These are phyloP conservation scores for Sipha maydis DNA, from an alignment of 2,888 invertebrate genomes.

Conservation along the genomic window DNA sequence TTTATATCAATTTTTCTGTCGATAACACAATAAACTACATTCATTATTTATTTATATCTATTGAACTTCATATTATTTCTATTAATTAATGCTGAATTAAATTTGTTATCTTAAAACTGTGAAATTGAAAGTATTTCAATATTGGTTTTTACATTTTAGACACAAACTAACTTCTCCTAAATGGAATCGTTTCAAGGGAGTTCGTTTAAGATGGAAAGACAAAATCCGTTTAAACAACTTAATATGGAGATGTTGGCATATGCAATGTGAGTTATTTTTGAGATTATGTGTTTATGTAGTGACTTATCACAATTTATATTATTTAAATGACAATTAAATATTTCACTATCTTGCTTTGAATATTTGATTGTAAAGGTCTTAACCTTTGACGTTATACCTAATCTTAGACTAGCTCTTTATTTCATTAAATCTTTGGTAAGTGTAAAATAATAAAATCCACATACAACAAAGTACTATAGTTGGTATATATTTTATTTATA, in stretches of 20 bases:
- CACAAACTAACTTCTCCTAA: slow-evolving; percentile 99
- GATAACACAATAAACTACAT: slow-evolving; percentile 22
- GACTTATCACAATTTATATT: slow-evolving; percentile 50
- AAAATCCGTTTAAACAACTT: slow-evolving; percentile 99
- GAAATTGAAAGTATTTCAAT: slow-evolving; percentile 27
- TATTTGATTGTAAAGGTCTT: slow-evolving; percentile 58
- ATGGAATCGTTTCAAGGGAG: slow-evolving; percentile 99
- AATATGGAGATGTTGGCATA: slow-evolving; percentile 99
- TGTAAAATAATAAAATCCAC: slow-evolving; percentile 39
- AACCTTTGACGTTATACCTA: slow-evolving; percentile 57
- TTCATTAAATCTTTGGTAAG: slow-evolving; percentile 41
- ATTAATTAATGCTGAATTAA: slow-evolving; percentile 36
- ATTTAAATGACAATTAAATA: slow-evolving; percentile 55
- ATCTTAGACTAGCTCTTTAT: slow-evolving; percentile 39
- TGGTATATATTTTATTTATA: slow-evolving; percentile 16
- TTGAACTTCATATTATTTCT: not conserved
- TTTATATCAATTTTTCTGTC: not conserved
- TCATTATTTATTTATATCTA: slow-evolving; percentile 22
- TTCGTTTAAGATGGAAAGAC: slow-evolving; percentile 96
- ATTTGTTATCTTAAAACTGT: not conserved
- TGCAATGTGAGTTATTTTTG: slow-evolving; percentile 83
- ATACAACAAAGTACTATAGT: not conserved
- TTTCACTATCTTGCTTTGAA: slow-evolving; percentile 41
- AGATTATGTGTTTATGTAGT: slow-evolving; percentile 64
- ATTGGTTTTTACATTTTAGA: slow-evolving; percentile 72